phyloP scores from a whole-genome alignment of 2,797 vertebrate species.

The Rhadinocentrus ornatus region DNA sequence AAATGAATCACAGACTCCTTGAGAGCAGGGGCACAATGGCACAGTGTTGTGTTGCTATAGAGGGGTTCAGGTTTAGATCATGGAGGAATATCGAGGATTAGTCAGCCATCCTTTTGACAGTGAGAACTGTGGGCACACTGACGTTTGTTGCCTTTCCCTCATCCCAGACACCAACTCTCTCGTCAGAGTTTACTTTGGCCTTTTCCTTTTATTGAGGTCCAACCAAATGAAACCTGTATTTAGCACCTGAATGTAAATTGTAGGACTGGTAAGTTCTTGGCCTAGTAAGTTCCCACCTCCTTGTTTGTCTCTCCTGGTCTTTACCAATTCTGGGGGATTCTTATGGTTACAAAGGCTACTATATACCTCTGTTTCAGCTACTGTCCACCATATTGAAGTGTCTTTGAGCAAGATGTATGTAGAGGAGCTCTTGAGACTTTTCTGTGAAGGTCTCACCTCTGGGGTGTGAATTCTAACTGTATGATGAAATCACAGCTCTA shows the following conservation, averaged over 20 bases:
- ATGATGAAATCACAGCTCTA: constrained; percentile 18
- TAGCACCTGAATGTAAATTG: constrained; percentile 72
- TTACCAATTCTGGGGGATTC: constrained; percentile 29
- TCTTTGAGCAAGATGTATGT: constrained; percentile 37
- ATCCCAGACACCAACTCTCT: constrained; percentile 73
- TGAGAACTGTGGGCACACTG: constrained; percentile 65
- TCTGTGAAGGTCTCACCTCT: constrained; percentile 11
- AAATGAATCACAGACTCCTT: constrained; percentile 75
- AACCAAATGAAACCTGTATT: constrained; percentile 70
- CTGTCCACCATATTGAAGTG: constrained; percentile 15
- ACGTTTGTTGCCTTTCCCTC: constrained; percentile 68
- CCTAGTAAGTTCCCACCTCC: constrained; percentile 37
- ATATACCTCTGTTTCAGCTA: constrained; percentile 26
- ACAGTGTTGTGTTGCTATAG: constrained; percentile 73
- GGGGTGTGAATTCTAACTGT: constrained; percentile 13
- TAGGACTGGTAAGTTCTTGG: constrained; percentile 53
- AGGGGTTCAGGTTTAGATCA: constrained; percentile 79
- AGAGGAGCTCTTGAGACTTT: constrained; percentile 9
- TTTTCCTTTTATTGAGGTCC: constrained; percentile 66
- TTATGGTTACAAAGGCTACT: constrained; percentile 9
- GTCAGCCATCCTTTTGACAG: constrained; percentile 69
- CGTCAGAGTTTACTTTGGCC: constrained; percentile 78
- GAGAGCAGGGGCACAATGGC: constrained; percentile 73
- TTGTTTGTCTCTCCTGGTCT: constrained; percentile 33
- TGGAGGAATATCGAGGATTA: constrained; percentile 79